phyloP scores from a whole-genome alignment of 2,113 vertebrate species.

The Zeus faber region DNA sequence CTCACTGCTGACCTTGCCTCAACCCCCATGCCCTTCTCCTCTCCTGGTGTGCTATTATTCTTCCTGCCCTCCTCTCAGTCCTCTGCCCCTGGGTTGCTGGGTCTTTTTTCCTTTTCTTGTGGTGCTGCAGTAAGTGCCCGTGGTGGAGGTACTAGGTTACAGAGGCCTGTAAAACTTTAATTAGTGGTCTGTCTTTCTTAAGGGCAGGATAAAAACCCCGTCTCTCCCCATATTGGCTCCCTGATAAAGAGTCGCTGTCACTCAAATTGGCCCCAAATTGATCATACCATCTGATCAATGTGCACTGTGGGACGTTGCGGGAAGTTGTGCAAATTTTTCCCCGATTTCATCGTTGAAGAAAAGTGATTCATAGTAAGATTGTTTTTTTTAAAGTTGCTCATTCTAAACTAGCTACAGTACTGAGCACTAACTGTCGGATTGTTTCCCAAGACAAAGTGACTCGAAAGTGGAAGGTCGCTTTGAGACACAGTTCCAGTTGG shows the following conservation, averaged over 20 bases:
- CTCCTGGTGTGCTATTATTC: constrained; percentile 10
- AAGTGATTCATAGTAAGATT: no score
- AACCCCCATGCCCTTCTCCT: constrained; percentile 3
- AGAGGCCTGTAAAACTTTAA: constrained; percentile 29
- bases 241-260: constrained; percentile 19
- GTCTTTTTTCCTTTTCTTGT: constrained; percentile 18
- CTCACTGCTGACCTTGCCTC: constrained; percentile 21
- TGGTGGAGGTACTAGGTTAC: constrained; percentile 17
- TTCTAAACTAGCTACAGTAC: background rate
- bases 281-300: constrained; percentile 4
- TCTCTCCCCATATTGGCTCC: constrained; percentile 1
- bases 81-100: background rate
- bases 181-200: constrained; percentile 34
- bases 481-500: constrained; percentile 45
- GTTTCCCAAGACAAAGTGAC: constrained; percentile 19
- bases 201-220: constrained; percentile 17
- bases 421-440: constrained; percentile 11
- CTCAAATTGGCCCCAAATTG: constrained; percentile 13
- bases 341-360: no score
- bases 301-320: background rate
- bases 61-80: constrained; percentile 8
- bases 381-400: no score
- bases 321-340: no score
- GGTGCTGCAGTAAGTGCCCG: constrained; percentile 14
- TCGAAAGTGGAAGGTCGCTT: constrained; percentile 27